Base-by-base conservation (phyloP, 2,797 vertebrate genomes). In the Clarias pachynema region DNA sequence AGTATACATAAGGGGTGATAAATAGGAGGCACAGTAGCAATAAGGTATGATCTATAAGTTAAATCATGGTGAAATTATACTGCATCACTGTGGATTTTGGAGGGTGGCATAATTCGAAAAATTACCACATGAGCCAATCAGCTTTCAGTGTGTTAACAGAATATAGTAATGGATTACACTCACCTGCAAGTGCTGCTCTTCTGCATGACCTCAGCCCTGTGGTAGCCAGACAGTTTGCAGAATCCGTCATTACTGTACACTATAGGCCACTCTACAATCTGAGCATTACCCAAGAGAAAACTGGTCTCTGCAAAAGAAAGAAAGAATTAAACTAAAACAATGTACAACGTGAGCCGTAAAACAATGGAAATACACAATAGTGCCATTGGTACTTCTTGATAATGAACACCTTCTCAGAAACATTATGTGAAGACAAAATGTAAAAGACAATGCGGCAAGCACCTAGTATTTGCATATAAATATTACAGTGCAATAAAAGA, bases 201-300 rank as follows among this genome's bases (percentile, higher is more conserved):
- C 96, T 99, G 98, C 98, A 99, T 99, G 92, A 99, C 97, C 93
- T 99, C 98, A 83, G 98, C 97, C 92, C 98, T 95, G 93, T 99
- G 98, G 93, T 97, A 99, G 7, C 97, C 98, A 86, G 98, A 99
- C 88, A 99, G 96, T 93, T 99, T 99, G 90, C 98, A 99, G 94
- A 99, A 99, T 88, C 98, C 97, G 94, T 99, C 98, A 94, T 99
- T 99, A 96, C 98, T 99, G 90, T 99, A 99, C 82, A 99, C 98
- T 91, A 99, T 96, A 0, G 98, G 98, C 98, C 98, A 99, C 85
- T 99, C 97, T 91, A 99, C 94, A 56, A 99, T 98, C 92, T 99
- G 98, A 63, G 98, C 98, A 74, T 99, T 99, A 91, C 98, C 98
- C 95, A 99, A 91, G 91, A 99, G 91, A 94, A 99, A 99, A 92